Percentiles rank a stretch among this genome's conserved stretches.
These are phyloP conservation scores for Hecatera dysodea DNA, from an alignment of 2,888 invertebrate species.

Conservation along the genomic window DNA sequence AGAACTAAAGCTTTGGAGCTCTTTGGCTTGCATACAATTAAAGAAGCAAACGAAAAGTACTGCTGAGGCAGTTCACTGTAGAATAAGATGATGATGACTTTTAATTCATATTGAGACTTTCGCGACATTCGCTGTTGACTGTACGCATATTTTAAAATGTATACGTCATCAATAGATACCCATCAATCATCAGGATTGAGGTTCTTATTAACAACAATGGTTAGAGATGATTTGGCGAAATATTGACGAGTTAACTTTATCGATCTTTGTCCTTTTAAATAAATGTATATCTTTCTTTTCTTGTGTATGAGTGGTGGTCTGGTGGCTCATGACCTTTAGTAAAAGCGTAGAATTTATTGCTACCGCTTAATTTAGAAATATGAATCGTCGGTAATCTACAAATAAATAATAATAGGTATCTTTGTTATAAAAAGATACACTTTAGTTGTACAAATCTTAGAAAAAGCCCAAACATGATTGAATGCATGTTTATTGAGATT, in stretches of 20 bases:
- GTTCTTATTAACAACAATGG: constrained; percentile 58
- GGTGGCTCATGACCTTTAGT: background rate
- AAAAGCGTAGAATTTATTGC: background rate
- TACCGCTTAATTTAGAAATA: background rate
- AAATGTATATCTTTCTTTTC: constrained; percentile 3
- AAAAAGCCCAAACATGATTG: background rate
- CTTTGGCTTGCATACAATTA: background rate
- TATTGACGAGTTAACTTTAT: constrained; percentile 19
- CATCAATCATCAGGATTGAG: constrained; percentile 59
- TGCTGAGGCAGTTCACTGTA: no score
- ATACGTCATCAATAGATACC: constrained; percentile 60
- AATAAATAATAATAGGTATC: background rate
- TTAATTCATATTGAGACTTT: background rate
- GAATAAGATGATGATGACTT: no score
- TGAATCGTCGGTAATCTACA: background rate
- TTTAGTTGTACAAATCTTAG: background rate
- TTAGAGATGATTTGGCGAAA: constrained; percentile 59
- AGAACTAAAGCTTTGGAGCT: background rate
- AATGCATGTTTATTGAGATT: background rate
- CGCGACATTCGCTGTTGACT: background rate
- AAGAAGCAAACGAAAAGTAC: no score
- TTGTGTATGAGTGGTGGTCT: background rate
- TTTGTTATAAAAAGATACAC: background rate
- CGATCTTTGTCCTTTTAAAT: background rate
- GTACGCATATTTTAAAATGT: constrained; percentile 35